Evolutionary conservation across 2,888 invertebrate species (phyloP), one percentile per base, ranked within the genome.

Genomic region (Steromphala cineraria): DNA sequence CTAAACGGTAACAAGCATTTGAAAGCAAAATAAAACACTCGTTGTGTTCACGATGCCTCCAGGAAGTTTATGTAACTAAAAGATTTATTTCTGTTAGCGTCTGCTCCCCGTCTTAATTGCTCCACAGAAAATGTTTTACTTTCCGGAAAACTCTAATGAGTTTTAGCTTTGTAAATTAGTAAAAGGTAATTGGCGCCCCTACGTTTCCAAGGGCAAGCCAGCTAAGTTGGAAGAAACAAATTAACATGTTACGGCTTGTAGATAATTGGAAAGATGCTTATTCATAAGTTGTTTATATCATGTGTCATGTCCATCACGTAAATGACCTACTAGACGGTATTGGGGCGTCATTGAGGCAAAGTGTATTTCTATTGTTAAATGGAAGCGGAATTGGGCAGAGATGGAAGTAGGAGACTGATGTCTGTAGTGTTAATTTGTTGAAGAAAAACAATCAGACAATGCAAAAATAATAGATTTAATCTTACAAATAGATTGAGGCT

Each of bases 81-180:
- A 40, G 52, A 52, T 75, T 75, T 75, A 75, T 75, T 75, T 75
- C 52, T 75, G 52, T 75, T 52, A 15, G 52, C 62, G 28, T 28
- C 28, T 28, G 28, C 62, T 13, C 24, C 46, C 62, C 13, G 62
- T 62, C 21, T 28, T 62, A 62, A 62, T 62, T 62, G 62, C 62
- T 24, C 62, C 28, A n/a, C 28, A 13, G 62, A 62, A 62, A 62
- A 24, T 62, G 62, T 62, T 62, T 62, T 62, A 52, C 15, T 52
- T 75, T 24, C 52, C 75, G 52, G 75, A 52, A 75, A 46, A 24
- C 52, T 46, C n/a, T 75, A 75, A 75, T 75, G 75, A 75, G 21
- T 19, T 75, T 75, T n/a, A 52, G 75, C 24, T 75, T 62, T 62
- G 62, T 28, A 62, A 62, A 62, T 62, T 62, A 62, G 62, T 28